phyloP scores from a whole-genome alignment of 2,113 vertebrate genomes.

The Urocynchramus pylzowi region DNA sequence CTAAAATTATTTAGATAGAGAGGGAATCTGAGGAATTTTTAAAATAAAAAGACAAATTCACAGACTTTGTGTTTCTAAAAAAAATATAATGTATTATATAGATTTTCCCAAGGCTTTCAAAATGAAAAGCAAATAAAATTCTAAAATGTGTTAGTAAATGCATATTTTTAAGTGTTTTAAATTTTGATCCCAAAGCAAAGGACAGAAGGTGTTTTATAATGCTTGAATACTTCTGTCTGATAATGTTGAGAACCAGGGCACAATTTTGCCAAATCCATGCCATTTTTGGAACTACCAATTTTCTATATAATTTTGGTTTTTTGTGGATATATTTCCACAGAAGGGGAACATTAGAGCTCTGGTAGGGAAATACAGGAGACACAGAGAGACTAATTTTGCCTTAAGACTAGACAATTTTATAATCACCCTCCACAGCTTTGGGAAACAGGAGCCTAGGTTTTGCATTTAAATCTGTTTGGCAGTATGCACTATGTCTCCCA shows the following conservation, averaged over 20 bases:
- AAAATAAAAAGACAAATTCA: not conserved
- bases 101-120: not conserved
- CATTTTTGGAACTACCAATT: not conserved
- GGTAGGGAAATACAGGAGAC: not conserved
- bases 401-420: constrained; percentile 19
- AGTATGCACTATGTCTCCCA: not conserved
- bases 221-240: not conserved
- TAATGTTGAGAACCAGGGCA: not conserved
- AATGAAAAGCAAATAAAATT: not conserved
- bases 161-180: not conserved
- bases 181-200: not conserved
- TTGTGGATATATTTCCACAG: not conserved
- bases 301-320: not conserved
- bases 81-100: not conserved
- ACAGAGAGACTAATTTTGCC: not conserved
- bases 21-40: not conserved
- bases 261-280: not conserved
- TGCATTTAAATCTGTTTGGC: constrained; percentile 56
- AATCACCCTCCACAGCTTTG: constrained; percentile 18
- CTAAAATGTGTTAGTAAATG: not conserved
- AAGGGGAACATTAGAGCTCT: not conserved
- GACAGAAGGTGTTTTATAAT: not conserved
- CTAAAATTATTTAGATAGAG: not conserved
- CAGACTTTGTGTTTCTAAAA: not conserved
- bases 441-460: constrained; percentile 45